Evolutionary conservation across 2,797 vertebrate species (phyloP), one percentile per base, ranked within the genome.

Genomic region (Schizopygopsis malacanthus): DNA sequence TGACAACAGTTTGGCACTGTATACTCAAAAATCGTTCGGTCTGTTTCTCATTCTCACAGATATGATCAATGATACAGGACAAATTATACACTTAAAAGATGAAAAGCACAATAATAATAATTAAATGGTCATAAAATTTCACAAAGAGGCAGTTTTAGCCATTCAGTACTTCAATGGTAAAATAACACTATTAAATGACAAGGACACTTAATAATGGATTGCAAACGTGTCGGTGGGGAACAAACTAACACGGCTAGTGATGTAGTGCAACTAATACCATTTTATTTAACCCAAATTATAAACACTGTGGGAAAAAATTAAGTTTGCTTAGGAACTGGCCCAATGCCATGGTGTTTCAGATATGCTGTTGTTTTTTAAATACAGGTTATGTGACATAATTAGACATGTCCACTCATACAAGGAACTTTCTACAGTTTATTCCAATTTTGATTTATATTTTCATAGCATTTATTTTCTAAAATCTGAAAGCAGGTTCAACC

Each of bases 151-250:
- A 87, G 25, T 28, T 28, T 28, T 28, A 28, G 25, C 25, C 25
- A 28, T 28, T 28, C 25, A 28, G 25, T 28, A 28, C 25, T 28
- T 28, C 25, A 28, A 28, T 28, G 25, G 25, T 28, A 28, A 1
- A 83, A 72, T 59, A 80, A 80, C 18, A 61, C 39, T 18, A 13
- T 80, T 76, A 25, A 56, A 84, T 50, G 71, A 89, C 87, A 89
- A 81, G 39, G 87, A 91, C 41, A 90, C 89, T 87, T 82, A 65
- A 90, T 88, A 73, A 86, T 77, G 69, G 25, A 77, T 43, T 79
- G 56, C 47, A 67, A 43, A 67, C 67, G n/a, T 72, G 72, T 65
- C 50, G 47, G 52, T 50, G n/a, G 78, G 72, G 43, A 84, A 73
- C 45, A 61, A 85, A 83, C 79, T 84, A 72, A 69, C 63, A 63